Conservation (phyloP, 1,140 invertebrate genomes). For the Callitettix versicolor region DNA sequence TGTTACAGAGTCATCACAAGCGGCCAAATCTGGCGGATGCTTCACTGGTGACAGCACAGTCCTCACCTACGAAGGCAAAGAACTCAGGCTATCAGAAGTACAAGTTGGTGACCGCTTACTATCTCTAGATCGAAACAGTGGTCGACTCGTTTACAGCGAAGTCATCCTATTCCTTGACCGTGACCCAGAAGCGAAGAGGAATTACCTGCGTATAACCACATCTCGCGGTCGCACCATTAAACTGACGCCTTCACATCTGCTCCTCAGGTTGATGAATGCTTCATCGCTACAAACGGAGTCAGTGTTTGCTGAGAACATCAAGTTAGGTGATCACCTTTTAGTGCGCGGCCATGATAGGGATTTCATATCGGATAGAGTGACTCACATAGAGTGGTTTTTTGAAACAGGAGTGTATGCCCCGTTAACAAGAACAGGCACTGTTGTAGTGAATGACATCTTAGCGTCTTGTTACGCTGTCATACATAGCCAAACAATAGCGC, state of each 20-base stretch:
- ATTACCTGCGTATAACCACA: conserved; percentile 62
- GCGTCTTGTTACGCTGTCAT: conserved; percentile 92
- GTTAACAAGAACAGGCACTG: conserved; percentile 72
- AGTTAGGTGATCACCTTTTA: conserved; percentile 40
- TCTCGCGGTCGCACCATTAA: conserved; percentile 56
- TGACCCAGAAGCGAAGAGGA: conserved; percentile 48
- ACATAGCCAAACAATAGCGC: conserved; percentile 72
- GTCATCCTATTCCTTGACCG: conserved; percentile 85
- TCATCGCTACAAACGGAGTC: conserved; percentile 28
- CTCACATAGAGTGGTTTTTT: conserved; percentile 42
- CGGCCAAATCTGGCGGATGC: conserved; percentile 67
- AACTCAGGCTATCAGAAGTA: conserved; percentile 49
- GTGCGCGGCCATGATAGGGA: conserved; percentile 37
- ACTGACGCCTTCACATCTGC: conserved; percentile 76
- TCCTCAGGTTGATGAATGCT: conserved; percentile 33
- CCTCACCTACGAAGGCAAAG: conserved; percentile 39
- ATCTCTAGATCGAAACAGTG: conserved; percentile 49
- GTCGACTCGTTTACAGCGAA: conserved; percentile 65
- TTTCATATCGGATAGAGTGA: conserved; percentile 41
- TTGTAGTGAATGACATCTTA: conserved; percentile 82
- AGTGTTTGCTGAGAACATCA: conserved; percentile 47
- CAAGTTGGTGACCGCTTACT: conserved; percentile 67
- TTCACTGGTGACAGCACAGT: conserved; percentile 57
- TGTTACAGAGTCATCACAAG: conserved; percentile 82
- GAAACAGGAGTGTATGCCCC: conserved; percentile 78